Evolutionary conservation across 2,113 vertebrate species (phyloP).

Genomic region (Ranitomeya imitator): DNA sequence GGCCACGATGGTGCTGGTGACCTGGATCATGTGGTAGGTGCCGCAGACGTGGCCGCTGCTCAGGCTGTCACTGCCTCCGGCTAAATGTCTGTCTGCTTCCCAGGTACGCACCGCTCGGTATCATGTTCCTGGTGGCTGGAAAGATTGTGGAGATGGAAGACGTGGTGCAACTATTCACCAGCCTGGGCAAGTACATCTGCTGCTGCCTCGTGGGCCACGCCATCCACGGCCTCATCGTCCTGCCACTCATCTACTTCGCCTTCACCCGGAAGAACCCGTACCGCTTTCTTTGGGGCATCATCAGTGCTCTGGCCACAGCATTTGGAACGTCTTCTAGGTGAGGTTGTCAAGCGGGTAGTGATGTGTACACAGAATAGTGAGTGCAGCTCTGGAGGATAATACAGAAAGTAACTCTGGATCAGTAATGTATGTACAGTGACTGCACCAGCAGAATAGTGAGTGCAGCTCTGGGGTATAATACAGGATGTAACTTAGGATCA

Average conservation of each 20-base stretch:
- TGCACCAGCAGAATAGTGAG: background rate
- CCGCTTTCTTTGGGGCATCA: conserved; percentile 84
- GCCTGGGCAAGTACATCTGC: conserved; percentile 85
- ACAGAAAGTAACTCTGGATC: background rate
- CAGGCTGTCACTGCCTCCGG: background rate
- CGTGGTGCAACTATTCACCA: conserved; percentile 75
- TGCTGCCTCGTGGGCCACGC: conserved; percentile 85
- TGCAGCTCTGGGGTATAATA: background rate
- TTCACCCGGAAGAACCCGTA: conserved; percentile 88
- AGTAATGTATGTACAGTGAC: background rate
- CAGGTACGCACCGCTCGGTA: conserved; percentile 89
- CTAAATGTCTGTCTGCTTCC: background rate
- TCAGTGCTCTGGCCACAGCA: conserved; percentile 81
- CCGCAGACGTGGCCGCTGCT: background rate
- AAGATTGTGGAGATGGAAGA: conserved; percentile 89
- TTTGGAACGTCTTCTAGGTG: conserved; percentile 92
- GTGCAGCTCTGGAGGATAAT: conserved; percentile 1
- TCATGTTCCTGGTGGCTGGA: conserved; percentile 88
- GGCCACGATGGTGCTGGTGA: conserved; percentile 90
- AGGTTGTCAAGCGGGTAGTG: background rate
- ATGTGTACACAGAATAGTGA: background rate
- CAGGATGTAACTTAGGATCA: background rate
- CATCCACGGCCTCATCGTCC: conserved; percentile 81
- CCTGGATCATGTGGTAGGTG: conserved; percentile 94
- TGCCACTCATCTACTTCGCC: conserved; percentile 84